Evolutionary conservation across 2,888 invertebrate genomes (phyloP).

Genomic region (Apantesis nais): DNA sequence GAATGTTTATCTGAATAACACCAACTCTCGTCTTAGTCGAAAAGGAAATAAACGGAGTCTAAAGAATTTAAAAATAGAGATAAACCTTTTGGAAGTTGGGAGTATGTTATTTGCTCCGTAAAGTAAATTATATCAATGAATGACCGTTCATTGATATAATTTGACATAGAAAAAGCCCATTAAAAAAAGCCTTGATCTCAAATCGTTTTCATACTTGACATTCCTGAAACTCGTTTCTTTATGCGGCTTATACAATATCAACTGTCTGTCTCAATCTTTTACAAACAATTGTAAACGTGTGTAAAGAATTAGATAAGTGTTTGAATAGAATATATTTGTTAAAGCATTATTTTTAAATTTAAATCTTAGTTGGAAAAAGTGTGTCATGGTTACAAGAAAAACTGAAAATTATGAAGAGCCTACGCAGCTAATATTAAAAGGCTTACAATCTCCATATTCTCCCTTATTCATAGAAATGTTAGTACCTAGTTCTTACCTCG

Average conservation of each 20-base stretch:
- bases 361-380: not conserved
- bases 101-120: no score
- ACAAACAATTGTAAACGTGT: not conserved
- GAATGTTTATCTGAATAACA: not conserved
- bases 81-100: not conserved
- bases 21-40: not conserved
- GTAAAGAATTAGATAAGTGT: not conserved
- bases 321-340: not conserved
- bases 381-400: not conserved
- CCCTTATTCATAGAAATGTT: not conserved
- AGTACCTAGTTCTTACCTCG: not conserved
- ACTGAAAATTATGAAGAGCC: not conserved
- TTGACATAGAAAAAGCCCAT: not conserved
- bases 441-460: not conserved
- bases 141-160: no score
- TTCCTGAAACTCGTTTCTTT: not conserved
- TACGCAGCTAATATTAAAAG: not conserved
- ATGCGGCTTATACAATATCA: not conserved
- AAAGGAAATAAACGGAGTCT: not conserved
- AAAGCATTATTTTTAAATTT: not conserved
- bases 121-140: no score
- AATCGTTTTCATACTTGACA: not conserved
- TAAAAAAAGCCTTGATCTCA: no score
- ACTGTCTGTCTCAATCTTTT: not conserved
- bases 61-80: no score